Percentiles rank a stretch among this genome's conserved stretches.
These are phyloP conservation scores for Aspidapion aeneum DNA, from an alignment of 2,888 invertebrate species.

Conservation along the genomic window DNA sequence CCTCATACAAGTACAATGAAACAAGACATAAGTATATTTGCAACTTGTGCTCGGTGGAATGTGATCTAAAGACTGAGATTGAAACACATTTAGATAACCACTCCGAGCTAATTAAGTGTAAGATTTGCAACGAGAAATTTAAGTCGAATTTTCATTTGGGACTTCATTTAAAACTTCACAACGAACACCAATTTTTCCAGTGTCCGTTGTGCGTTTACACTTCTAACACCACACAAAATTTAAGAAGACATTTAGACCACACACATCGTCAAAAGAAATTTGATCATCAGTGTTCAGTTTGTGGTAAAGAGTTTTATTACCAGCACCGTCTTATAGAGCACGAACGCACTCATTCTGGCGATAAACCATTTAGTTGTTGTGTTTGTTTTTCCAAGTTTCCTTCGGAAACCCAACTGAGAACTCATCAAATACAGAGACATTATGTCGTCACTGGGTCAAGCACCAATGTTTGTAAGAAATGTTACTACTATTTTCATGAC, in stretches of 20 bases:
- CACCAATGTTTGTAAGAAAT: slow-evolving; percentile 14
- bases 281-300: slow-evolving; percentile 34
- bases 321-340: slow-evolving; percentile 38
- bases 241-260: no score
- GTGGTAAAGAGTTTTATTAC: slow-evolving; percentile 36
- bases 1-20: neutral
- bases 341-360: slow-evolving; percentile 53
- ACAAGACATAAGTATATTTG: neutral
- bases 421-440: neutral
- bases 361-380: slow-evolving; percentile 35
- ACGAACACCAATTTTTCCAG: slow-evolving; percentile 34
- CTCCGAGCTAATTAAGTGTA: slow-evolving; percentile 22
- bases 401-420: neutral
- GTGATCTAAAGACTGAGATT: neutral
- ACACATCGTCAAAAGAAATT: no score
- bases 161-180: slow-evolving; percentile 36
- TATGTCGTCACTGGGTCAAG: neutral
- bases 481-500: neutral
- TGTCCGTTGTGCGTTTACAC: no score
- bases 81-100: neutral
- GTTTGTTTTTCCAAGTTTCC: slow-evolving; percentile 16
- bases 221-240: no score
- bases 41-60: neutral
- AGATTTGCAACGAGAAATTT: slow-evolving; percentile 38
- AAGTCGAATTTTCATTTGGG: slow-evolving; percentile 20